Conservation (phyloP, 1,140 invertebrate genomes). For the Anastrepha ludens region DNA sequence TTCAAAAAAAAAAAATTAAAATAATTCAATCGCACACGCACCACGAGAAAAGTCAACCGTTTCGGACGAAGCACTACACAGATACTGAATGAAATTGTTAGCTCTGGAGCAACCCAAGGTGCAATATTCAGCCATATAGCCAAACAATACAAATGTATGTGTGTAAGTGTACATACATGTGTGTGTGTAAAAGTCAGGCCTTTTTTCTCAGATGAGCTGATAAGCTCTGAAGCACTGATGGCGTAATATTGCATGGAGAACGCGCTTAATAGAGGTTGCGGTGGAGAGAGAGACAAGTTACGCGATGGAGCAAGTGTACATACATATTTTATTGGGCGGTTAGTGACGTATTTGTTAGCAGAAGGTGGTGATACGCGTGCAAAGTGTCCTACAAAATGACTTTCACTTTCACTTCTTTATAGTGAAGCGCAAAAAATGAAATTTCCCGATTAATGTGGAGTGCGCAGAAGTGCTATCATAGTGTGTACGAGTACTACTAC, state of each 20-base stretch:
- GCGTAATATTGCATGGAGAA: too few species aligned
- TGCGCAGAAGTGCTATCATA: too few species aligned
- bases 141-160: not conserved
- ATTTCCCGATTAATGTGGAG: not conserved
- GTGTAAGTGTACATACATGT: too few species aligned
- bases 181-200: not conserved
- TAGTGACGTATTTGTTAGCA: too few species aligned
- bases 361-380: not conserved
- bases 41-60: slow-evolving; percentile 12
- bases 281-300: not conserved
- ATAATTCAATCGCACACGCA: not conserved
- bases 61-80: slow-evolving; percentile 17
- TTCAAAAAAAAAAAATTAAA: not conserved
- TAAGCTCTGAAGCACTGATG: not conserved
- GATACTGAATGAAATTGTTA: slow-evolving; percentile 16
- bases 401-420: slow-evolving; percentile 3
- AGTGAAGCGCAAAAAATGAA: too few species aligned
- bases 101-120: not conserved
- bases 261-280: too few species aligned
- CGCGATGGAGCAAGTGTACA: not conserved
- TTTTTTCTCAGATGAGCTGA: slow-evolving; percentile 31
- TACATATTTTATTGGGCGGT: too few species aligned
- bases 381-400: slow-evolving; percentile 34
- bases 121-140: not conserved
- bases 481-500: not conserved